phyloP scores from a whole-genome alignment of 2,797 vertebrate species.

The Pelobates cultripes region DNA sequence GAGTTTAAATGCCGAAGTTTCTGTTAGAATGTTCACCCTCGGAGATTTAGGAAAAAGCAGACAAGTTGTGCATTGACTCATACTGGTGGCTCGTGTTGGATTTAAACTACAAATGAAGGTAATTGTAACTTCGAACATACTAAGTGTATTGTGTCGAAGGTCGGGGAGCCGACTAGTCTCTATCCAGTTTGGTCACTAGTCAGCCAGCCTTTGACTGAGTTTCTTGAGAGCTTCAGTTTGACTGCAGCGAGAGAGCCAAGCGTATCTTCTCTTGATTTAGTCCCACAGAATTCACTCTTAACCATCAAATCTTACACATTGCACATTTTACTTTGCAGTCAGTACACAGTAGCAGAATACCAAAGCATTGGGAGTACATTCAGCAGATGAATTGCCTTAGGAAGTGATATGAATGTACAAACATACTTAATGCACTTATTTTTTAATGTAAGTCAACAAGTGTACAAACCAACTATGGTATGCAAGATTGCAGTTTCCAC shows the following conservation, averaged over 20 bases:
- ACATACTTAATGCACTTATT: constrained; percentile 83
- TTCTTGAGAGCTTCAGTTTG: not conserved
- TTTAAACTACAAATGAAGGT: not conserved
- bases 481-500: constrained; percentile 72
- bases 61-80: too few species aligned
- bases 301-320: constrained; percentile 70
- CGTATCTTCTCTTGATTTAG: constrained; percentile 57
- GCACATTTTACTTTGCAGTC: constrained; percentile 69
- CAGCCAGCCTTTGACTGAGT: not conserved
- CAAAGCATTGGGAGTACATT: constrained; percentile 79
- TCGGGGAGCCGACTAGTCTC: not conserved
- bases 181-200: not conserved
- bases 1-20: not conserved
- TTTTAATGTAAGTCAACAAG: constrained; percentile 74
- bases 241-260: not conserved
- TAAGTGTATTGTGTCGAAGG: not conserved
- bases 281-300: constrained; percentile 67
- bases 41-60: not conserved
- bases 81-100: not conserved
- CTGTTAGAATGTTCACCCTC: not conserved
- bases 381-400: constrained; percentile 83
- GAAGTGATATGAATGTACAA: constrained; percentile 94
- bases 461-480: constrained; percentile 70
- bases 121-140: not conserved
- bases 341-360: constrained; percentile 79